Evolutionary conservation across 2,113 vertebrate species (phyloP), one percentile per base, ranked within the genome.

Genomic region (Apteryx owenii): DNA sequence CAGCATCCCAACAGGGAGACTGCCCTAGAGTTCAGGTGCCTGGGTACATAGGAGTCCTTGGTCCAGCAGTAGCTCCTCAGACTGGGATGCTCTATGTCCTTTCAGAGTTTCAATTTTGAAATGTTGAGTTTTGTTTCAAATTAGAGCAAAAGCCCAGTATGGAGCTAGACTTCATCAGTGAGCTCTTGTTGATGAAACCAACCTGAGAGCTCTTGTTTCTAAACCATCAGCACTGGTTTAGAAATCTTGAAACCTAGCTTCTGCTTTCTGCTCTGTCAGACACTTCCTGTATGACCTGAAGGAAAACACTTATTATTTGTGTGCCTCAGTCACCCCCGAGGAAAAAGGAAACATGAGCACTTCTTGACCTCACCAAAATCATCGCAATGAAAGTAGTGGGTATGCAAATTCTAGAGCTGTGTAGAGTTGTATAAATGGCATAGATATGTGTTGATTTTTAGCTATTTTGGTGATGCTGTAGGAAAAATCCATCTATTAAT

Each of bases 401-500:
- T 19, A 64, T 17, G 61, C 33, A 11, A 9, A 42, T 70, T 85
- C 68, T 64, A 46, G 36, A 78, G 28, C 29, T 58, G 17, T 29
- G 29, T n/a, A 31, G 46, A 21, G 22, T 8, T 33, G 28, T 61
- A 38, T 12, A 44, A 17, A 26, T 70, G 26, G 44, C 36, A 14
- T 29, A 40, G 42, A 16, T 70, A 3, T 33, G 4, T 33, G 12
- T 17, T 62, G 64, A 78, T 54, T 38, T 88, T 50, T 68, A n/a
- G 64, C 29, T 31, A 13, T 77, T 85, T 36, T 64, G 46, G 15
- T 29, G 76, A 54, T 16, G 13, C 22, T 26, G 40, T 5, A 60
- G 40, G 40, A 77, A 90, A 95, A 89, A 89, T 60, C 75, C 23
- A 50, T 62, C 78, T 62, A 31, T 92, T 82, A 84, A 91, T 40